Percentiles rank a stretch among this genome's conserved stretches.
Conservation (phyloP, 2,797 vertebrate species). For the Epinephelus awoara region DNA sequence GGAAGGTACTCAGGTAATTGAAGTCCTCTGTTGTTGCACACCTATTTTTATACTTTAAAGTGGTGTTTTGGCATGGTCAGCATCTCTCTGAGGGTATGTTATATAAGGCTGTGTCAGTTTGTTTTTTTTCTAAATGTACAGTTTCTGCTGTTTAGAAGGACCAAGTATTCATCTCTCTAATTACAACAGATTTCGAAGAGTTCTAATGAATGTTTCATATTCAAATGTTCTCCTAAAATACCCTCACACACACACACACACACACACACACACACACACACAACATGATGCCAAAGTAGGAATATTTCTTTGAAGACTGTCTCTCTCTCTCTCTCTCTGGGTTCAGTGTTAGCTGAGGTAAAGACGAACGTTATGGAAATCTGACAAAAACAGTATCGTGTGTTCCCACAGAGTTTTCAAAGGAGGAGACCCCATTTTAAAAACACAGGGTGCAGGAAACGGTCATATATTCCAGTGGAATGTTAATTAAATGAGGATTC, state of each 20-base stretch:
- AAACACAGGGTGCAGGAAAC: conserved; percentile 46
- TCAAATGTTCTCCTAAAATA: conserved; percentile 27
- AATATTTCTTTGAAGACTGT: conserved; percentile 34
- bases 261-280: conserved; percentile 8
- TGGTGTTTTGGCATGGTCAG: conserved; percentile 58
- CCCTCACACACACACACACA: conserved; percentile 13
- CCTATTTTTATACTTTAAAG: conserved; percentile 60
- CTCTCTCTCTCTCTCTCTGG: conserved; percentile 9
- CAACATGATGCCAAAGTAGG: conserved; percentile 41
- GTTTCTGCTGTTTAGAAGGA: conserved; percentile 53
- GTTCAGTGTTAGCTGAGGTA: conserved; percentile 17
- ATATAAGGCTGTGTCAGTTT: conserved; percentile 35
- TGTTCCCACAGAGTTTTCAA: conserved; percentile 43
- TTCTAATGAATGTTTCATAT: conserved; percentile 70
- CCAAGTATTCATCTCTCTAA: conserved; percentile 29
- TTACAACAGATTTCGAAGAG: conserved; percentile 30
- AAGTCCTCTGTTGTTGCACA: conserved; percentile 74
- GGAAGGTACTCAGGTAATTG: conserved; percentile 83
- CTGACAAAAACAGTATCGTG: conserved; percentile 21
- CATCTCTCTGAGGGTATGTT: conserved; percentile 50
- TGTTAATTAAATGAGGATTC: conserved; percentile 61
- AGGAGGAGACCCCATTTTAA: conserved; percentile 33
- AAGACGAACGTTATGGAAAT: conserved; percentile 15
- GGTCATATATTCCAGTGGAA: conserved; percentile 54
- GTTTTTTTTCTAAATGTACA: conserved; percentile 34